These are phyloP conservation scores for Laupala kohalensis DNA, from an alignment of 1,140 invertebrate genomes.

Conservation along the genomic window DNA sequence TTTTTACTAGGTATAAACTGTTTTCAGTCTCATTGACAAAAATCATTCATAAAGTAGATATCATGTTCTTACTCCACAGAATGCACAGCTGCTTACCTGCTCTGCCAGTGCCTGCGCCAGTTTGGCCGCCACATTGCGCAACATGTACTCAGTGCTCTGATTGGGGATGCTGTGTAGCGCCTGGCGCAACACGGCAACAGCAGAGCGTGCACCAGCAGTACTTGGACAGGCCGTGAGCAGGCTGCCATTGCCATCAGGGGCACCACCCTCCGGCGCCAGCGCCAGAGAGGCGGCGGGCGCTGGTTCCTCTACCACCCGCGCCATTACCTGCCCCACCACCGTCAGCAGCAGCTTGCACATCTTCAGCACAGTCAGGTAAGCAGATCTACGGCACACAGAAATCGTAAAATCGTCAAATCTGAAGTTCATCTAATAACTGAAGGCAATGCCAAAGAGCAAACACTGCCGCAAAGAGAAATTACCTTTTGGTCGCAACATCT, in stretches of 20 bases:
- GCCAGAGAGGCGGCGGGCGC: neutral
- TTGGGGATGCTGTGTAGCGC: constrained; percentile 56
- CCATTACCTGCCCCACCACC: constrained; percentile 64
- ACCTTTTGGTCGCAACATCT: constrained; percentile 65
- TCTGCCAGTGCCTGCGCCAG: constrained; percentile 59
- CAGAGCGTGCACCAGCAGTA: constrained; percentile 18
- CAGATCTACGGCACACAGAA: constrained; percentile 39
- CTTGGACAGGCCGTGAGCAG: neutral
- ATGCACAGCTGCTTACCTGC: constrained; percentile 25
- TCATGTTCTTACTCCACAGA: neutral
- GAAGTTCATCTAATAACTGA: neutral
- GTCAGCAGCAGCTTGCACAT: constrained; percentile 80
- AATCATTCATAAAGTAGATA: neutral
- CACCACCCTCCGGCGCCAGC: constrained; percentile 21
- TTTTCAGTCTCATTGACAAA: neutral
- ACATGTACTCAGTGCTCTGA: constrained; percentile 41
- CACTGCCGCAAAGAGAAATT: constrained; percentile 11
- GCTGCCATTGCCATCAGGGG: constrained; percentile 18
- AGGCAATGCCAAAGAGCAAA: too few species aligned
- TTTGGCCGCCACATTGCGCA: constrained; percentile 54
- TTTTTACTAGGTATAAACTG: too few species aligned
- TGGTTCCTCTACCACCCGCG: constrained; percentile 44
- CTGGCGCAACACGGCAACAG: constrained; percentile 49
- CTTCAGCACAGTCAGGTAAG: constrained; percentile 77
- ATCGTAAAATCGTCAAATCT: neutral